Conservation (phyloP, 2,113 vertebrate genomes). For the Brachypodius melanocephalos region DNA sequence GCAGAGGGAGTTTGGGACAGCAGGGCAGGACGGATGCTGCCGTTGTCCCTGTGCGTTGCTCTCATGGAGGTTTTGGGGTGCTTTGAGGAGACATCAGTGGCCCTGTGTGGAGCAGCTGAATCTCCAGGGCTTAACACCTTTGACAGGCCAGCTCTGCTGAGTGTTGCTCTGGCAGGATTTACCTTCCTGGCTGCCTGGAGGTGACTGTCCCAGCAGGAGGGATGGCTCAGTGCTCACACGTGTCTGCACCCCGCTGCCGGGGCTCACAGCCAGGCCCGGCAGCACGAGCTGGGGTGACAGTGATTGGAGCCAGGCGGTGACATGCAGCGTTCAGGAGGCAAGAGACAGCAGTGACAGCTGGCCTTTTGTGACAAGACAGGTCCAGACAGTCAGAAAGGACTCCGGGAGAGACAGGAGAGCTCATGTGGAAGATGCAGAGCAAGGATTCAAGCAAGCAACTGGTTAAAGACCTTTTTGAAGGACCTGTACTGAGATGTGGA, state of each 20-base stretch:
- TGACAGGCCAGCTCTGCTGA: not conserved
- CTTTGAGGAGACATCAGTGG: not conserved
- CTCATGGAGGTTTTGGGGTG: not conserved
- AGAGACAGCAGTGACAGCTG: not conserved
- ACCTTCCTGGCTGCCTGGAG: not conserved
- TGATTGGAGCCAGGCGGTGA: not conserved
- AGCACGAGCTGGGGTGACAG: not conserved
- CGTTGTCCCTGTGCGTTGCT: accelerated
- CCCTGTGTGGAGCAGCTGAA: not conserved
- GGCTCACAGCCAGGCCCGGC: not conserved
- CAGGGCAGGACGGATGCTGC: not conserved
- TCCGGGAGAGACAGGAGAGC: accelerated
- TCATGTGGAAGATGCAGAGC: not conserved
- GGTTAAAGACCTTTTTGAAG: not conserved
- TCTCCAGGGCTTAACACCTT: not conserved
- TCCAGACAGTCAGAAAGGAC: not conserved
- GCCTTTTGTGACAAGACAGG: not conserved
- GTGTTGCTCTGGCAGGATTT: not conserved
- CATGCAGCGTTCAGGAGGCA: not conserved
- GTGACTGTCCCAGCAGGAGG: not conserved
- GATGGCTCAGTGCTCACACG: not conserved
- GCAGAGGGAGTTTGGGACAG: not conserved
- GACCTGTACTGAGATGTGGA: not conserved
- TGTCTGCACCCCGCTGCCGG: accelerated
- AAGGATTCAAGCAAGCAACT: not conserved